Conservation (phyloP, 30 jellyfish, hydroid and myxozoan genomes). For the Clytia hemisphaerica region DNA sequence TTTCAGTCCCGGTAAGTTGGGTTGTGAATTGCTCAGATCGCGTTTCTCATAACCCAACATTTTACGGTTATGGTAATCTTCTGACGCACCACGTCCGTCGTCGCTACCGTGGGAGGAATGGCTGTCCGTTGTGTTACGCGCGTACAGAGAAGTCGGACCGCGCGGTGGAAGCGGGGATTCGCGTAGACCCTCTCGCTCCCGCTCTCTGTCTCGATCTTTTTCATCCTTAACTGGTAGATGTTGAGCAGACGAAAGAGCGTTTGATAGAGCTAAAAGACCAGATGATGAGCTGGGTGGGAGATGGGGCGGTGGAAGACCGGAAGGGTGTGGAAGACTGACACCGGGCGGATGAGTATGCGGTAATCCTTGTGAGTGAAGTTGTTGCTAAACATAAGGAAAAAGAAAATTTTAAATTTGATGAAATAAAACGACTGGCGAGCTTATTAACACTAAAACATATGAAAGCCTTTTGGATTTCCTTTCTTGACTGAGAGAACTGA, state of each 20-base stretch:
- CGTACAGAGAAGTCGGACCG: slow-evolving; percentile 9
- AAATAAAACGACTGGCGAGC: not conserved
- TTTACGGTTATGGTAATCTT: slow-evolving; percentile 22
- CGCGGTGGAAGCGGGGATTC: slow-evolving; percentile 40
- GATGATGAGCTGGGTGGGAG: slow-evolving; percentile 93
- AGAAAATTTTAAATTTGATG: no score
- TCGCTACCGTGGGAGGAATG: slow-evolving; percentile 99
- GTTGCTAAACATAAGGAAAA: slow-evolving; percentile 61
- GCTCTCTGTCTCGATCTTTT: slow-evolving; percentile 46
- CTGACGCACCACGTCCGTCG: slow-evolving; percentile 56
- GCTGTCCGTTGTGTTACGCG: slow-evolving; percentile 85
- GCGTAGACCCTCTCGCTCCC: slow-evolving; percentile 1
- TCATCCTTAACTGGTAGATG: slow-evolving; percentile 95
- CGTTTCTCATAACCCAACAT: slow-evolving; percentile 21
- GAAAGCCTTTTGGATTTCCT: not conserved
- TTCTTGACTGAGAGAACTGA: not conserved
- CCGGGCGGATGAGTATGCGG: slow-evolving; percentile 99
- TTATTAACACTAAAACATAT: not conserved
- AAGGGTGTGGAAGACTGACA: slow-evolving; percentile 91
- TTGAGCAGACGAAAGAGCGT: slow-evolving; percentile 91
- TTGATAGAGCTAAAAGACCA: slow-evolving; percentile 87
- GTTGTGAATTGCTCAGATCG: not conserved
- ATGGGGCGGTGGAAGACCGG: slow-evolving; percentile 97
- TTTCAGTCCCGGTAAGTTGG: slow-evolving; percentile 26
- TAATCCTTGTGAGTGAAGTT: slow-evolving; percentile 94